These are phyloP conservation scores for Ectropis crepuscularia DNA, from an alignment of 2,888 invertebrate genomes.

Conservation along the genomic window DNA sequence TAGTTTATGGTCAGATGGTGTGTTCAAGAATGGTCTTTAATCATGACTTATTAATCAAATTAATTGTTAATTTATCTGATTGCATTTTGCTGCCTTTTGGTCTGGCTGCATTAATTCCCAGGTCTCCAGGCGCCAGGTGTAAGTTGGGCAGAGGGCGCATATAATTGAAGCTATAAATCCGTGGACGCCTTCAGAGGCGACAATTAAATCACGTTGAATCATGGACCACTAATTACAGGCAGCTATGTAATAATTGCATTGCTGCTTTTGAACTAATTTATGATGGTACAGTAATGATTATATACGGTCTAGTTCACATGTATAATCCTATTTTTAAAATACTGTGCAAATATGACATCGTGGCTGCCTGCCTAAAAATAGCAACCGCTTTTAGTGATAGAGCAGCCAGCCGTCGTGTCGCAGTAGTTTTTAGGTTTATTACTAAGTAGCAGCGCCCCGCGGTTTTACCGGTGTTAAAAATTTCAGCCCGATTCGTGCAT, in stretches of 20 bases:
- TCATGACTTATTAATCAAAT: too few relatives aligned
- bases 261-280: constrained; percentile 34
- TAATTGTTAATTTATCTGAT: not conserved
- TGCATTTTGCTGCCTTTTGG: constrained; percentile 8
- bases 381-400: too few relatives aligned
- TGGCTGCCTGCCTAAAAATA: too few relatives aligned
- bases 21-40: too few relatives aligned
- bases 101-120: constrained; percentile 3
- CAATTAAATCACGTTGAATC: constrained; percentile 79
- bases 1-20: too few relatives aligned
- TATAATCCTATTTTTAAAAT: too few relatives aligned
- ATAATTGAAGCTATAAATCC: constrained; percentile 81
- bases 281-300: constrained; percentile 7
- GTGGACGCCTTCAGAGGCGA: constrained; percentile 61
- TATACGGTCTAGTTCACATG: not conserved
- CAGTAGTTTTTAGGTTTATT: too few relatives aligned
- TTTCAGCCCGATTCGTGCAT: too few relatives aligned
- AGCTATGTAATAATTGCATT: constrained; percentile 39
- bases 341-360: too few relatives aligned
- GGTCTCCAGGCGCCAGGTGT: constrained; percentile 52
- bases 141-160: constrained; percentile 56
- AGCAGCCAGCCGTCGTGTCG: too few relatives aligned
- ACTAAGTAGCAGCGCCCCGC: too few relatives aligned
- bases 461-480: too few relatives aligned
- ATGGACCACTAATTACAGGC: constrained; percentile 69